Evolutionary conservation across 2,888 invertebrate species (phyloP).

Genomic region (Ischnus inquisitorius): DNA sequence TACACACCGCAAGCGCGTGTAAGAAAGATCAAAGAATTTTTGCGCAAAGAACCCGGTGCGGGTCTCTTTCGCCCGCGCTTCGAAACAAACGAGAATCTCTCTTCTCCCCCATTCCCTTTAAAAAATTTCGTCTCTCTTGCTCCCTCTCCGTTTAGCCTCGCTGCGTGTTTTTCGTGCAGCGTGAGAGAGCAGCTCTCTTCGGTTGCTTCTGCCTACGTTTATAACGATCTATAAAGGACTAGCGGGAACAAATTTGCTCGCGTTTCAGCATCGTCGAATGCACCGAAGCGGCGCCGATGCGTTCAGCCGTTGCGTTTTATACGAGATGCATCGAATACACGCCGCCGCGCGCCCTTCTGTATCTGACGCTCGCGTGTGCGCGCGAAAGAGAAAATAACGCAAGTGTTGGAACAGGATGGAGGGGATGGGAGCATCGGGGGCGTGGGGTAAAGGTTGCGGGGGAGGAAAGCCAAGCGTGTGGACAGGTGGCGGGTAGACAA

Average conservation of each 20-base stretch:
- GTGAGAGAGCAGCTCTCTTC: constrained; percentile 5
- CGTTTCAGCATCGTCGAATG: constrained; percentile 40
- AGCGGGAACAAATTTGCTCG: constrained; percentile 55
- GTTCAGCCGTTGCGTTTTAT: constrained; percentile 51
- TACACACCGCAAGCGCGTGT: constrained; percentile 51
- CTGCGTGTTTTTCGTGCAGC: constrained; percentile 13
- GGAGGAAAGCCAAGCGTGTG: constrained; percentile 48
- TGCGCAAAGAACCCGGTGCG: constrained; percentile 51
- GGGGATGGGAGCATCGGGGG: constrained; percentile 10
- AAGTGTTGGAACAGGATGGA: constrained; percentile 7
- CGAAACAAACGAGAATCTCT: constrained; percentile 62
- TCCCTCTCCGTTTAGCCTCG: background rate
- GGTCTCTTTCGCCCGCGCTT: constrained; percentile 55
- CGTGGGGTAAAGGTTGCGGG: constrained; percentile 37
- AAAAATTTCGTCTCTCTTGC: constrained; percentile 12
- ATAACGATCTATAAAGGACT: constrained; percentile 62
- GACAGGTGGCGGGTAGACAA: constrained; percentile 62
- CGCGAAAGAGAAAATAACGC: constrained; percentile 1
- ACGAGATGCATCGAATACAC: constrained; percentile 14
- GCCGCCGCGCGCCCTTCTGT: background rate
- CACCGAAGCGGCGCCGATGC: constrained; percentile 58
- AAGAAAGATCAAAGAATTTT: constrained; percentile 69
- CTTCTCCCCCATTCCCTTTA: constrained; percentile 46
- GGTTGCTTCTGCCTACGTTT: constrained; percentile 46
- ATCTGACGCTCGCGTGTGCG: background rate